These are phyloP conservation scores for Pasiphila rectangulata DNA, from an alignment of 2,888 invertebrate genomes.

Conservation along the genomic window DNA sequence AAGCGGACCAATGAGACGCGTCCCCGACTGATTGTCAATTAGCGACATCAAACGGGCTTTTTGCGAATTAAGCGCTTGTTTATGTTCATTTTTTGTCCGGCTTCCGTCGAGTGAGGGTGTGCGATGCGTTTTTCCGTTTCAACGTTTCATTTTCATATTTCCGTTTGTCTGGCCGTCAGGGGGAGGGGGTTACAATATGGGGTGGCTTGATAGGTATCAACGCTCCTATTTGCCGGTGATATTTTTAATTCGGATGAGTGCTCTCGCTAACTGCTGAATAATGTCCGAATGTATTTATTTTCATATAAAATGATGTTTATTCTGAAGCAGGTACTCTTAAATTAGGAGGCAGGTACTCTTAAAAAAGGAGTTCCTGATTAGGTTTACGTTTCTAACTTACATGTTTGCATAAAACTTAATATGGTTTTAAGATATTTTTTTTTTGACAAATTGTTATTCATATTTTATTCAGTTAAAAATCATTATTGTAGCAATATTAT, in stretches of 20 bases:
- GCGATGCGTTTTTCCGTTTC: constrained; percentile 76
- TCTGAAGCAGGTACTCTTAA: too few relatives aligned
- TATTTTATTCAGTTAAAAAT: not conserved
- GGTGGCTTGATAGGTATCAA: constrained; percentile 29
- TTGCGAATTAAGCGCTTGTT: constrained; percentile 79
- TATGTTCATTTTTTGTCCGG: constrained; percentile 77
- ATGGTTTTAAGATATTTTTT: not conserved
- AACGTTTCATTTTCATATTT: constrained; percentile 79
- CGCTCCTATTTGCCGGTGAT: constrained; percentile 29
- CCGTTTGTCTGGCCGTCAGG: constrained; percentile 70
- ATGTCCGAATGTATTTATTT: constrained; percentile 15
- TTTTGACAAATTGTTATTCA: not conserved
- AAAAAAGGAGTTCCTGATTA: too few relatives aligned
- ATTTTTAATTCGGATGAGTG: constrained; percentile 35
- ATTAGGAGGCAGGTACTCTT: too few relatives aligned
- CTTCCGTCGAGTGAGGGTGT: constrained; percentile 59
- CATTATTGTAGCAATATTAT: not conserved
- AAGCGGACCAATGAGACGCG: constrained; percentile 76
- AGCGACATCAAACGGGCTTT: constrained; percentile 81
- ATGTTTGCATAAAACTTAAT: not conserved
- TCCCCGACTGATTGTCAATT: constrained; percentile 80
- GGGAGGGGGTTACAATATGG: constrained; percentile 54
- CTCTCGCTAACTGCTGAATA: constrained; percentile 12
- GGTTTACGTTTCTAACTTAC: too few relatives aligned
- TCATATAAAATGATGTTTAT: not conserved